These are phyloP conservation scores for Rhynchophorus ferrugineus DNA, from an alignment of 1,140 invertebrate genomes.

Conservation along the genomic window DNA sequence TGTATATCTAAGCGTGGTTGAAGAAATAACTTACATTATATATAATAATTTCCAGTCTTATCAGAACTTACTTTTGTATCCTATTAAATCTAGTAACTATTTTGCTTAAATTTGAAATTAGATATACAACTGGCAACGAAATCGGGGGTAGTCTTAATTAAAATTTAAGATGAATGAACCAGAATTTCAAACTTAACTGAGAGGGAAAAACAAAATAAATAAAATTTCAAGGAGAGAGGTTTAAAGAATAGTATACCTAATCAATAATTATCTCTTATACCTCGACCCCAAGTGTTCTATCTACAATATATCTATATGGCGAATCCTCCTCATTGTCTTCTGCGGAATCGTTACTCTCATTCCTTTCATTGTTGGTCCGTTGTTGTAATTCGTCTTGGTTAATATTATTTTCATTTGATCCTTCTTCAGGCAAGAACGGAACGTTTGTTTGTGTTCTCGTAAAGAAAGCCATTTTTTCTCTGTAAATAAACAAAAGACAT, in stretches of 20 bases:
- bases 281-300: slow-evolving; percentile 59
- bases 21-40: too few species aligned
- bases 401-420: slow-evolving; percentile 36
- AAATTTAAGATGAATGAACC: background rate
- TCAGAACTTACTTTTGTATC: background rate
- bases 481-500: slow-evolving; percentile 41
- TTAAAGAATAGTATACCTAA: slow-evolving; percentile 1
- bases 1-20: too few species aligned
- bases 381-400: slow-evolving; percentile 13
- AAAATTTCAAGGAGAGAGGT: background rate
- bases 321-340: slow-evolving; percentile 14
- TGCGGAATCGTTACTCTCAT: slow-evolving; percentile 12
- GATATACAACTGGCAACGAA: background rate
- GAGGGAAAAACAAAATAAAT: slow-evolving; percentile 7
- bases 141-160: too few species aligned
- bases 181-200: background rate
- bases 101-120: background rate
- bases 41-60: background rate
- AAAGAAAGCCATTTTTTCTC: slow-evolving; percentile 94
- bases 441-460: slow-evolving; percentile 70
- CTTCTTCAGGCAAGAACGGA: slow-evolving; percentile 66
- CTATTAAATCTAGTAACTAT: background rate
- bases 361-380: slow-evolving; percentile 7
- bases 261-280: slow-evolving; percentile 43
- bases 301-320: slow-evolving; percentile 57